Evolutionary conservation across 2,888 invertebrate genomes (phyloP), one percentile per base, ranked within the genome.

Genomic region (Volucella inanis): DNA sequence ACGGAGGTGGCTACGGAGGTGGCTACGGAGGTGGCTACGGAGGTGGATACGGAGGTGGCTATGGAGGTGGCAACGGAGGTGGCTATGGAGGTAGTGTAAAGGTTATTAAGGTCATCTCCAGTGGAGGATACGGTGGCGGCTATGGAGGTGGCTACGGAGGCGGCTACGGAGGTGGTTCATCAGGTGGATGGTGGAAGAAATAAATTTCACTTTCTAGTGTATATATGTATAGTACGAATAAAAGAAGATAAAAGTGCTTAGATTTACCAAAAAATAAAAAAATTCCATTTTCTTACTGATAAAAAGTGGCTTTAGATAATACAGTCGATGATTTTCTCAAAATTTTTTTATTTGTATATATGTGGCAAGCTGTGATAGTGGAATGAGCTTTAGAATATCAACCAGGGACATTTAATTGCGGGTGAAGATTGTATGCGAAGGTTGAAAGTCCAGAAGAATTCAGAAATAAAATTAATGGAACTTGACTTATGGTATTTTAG

Each of bases 171-270:
- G 80, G 80, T 41, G 77, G 64, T 10, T 43, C n/a, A 41, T 61
- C 68, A 59, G 54, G 62, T n/a, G 79, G 74, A 50, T 80, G 80
- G 80, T 68, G 75, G 57, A 80, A 76, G 50, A 64, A 81, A 18
- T 81, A 81, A 70, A 55, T 9, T 65, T 22, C 50, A 31, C 65
- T 11, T 11, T 31, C 0, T 6, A n/a, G 31, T 64, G 18, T 9
- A 61, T 67, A 43, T 54, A n/a, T n/a, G n/a, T n/a, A n/a, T 8
- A 41, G 22, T 52, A 55, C 11, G 15, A 39, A 67, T 15, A 54
- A 67, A 67, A 14, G n/a, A 38, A 22, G 15, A 57, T 45, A n/a
- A 49, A 15, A 15, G 12, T 18, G 12, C 1, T 43, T 61, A 45
- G 39, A 57, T 8, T 39, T 31, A 31, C 31, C 31, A 22, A 22